Conservation (phyloP, 2,888 invertebrate species). For the Horisme vitalbata region DNA sequence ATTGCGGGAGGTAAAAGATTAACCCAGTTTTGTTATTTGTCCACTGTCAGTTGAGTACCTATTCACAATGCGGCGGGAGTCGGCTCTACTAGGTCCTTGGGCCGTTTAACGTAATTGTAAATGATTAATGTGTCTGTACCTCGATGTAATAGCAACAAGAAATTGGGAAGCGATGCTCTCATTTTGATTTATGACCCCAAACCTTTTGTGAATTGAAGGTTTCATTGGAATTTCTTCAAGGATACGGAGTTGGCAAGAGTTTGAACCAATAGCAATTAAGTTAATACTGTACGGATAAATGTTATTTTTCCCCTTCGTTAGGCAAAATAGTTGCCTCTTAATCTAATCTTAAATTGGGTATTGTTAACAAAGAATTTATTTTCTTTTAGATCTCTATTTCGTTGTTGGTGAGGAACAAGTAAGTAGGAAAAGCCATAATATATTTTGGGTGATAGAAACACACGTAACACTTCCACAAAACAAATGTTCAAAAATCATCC, state of each 20-base stretch:
- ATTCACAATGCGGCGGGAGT: slow-evolving; percentile 79
- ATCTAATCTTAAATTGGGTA: not conserved
- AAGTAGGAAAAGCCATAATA: too few relatives aligned
- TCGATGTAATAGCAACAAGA: slow-evolving; percentile 67
- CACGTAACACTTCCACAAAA: too few relatives aligned
- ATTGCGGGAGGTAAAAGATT: slow-evolving; percentile 80
- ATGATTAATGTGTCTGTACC: slow-evolving; percentile 78
- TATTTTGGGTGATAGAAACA: too few relatives aligned
- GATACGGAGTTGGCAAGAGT: slow-evolving; percentile 25
- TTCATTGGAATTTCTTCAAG: slow-evolving; percentile 39
- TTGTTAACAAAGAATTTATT: too few relatives aligned
- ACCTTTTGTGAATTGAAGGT: slow-evolving; percentile 47
- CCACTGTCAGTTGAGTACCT: slow-evolving; percentile 82
- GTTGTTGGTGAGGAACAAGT: too few relatives aligned
- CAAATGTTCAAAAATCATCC: too few relatives aligned
- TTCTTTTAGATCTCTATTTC: too few relatives aligned
- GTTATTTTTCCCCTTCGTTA: slow-evolving; percentile 10
- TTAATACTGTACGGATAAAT: slow-evolving; percentile 2
- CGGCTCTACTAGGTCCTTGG: slow-evolving; percentile 70
- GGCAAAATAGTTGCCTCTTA: slow-evolving; percentile 2
- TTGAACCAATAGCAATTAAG: slow-evolving; percentile 11
- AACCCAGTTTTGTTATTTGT: slow-evolving; percentile 83
- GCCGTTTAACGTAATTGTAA: slow-evolving; percentile 81
- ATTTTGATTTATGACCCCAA: slow-evolving; percentile 66
- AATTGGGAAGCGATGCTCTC: slow-evolving; percentile 66